phyloP scores from a whole-genome alignment of 2,797 vertebrate genomes.

The Coracias cyanogaster region DNA sequence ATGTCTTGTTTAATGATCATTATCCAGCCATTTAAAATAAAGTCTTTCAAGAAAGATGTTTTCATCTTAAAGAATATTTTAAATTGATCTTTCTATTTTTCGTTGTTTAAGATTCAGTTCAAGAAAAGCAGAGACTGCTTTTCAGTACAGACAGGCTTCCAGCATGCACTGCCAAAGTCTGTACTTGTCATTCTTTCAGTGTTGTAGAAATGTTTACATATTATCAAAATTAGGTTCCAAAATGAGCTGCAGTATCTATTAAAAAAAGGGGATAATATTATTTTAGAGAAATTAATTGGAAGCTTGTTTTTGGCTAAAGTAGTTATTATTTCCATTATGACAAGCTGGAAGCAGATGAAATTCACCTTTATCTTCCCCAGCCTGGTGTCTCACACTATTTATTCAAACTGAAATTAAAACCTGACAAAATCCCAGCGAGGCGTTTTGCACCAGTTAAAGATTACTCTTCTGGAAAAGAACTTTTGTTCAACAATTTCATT shows the following conservation, averaged over 20 bases:
- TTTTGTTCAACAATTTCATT: conserved; percentile 79
- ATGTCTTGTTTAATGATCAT: neutral
- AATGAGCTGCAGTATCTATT: conserved; percentile 78
- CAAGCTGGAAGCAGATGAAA: conserved; percentile 78
- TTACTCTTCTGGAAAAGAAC: conserved; percentile 80
- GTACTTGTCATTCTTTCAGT: conserved; percentile 67
- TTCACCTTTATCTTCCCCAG: conserved; percentile 84
- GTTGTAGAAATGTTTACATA: conserved; percentile 79
- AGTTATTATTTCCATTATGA: conserved; percentile 86
- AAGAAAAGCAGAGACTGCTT: conserved; percentile 40
- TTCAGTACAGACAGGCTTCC: conserved; percentile 10
- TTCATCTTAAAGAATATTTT: conserved; percentile 8
- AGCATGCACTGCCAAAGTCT: conserved; percentile 47
- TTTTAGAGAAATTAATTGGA: conserved; percentile 86
- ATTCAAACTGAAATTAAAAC: conserved; percentile 86
- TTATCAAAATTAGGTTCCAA: conserved; percentile 81
- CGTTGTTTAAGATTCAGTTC: conserved; percentile 57
- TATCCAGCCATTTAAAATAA: conserved; percentile 9
- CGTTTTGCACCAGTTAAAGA: conserved; percentile 76
- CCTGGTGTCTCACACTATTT: conserved; percentile 80
- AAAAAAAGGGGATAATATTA: conserved; percentile 76
- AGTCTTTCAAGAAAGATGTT: neutral
- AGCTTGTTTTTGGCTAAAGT: conserved; percentile 82
- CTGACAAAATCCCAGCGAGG: conserved; percentile 77
- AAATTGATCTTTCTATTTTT: conserved; percentile 37